phyloP scores from a whole-genome alignment of 2,797 vertebrate species.

The Gymnothorax reevesii region DNA sequence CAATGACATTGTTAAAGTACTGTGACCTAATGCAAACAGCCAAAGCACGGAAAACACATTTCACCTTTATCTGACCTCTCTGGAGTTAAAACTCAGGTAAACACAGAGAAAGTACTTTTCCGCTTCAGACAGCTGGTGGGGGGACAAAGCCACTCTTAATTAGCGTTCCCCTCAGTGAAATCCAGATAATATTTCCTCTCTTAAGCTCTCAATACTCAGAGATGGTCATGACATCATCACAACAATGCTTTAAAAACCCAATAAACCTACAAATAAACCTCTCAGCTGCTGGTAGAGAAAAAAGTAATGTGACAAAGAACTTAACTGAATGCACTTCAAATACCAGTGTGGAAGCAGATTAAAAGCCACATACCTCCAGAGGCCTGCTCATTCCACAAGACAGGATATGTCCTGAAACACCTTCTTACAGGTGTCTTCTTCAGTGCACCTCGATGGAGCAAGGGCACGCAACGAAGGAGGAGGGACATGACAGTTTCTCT shows the following conservation, averaged over 20 bases:
- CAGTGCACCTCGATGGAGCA: constrained; percentile 56
- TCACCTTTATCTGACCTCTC: constrained; percentile 79
- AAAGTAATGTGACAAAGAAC: no score
- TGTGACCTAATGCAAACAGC: background rate
- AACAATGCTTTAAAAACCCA: background rate
- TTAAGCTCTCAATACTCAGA: constrained; percentile 43
- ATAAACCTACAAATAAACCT: constrained; percentile 1
- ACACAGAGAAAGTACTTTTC: constrained; percentile 32
- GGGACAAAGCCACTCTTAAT: constrained; percentile 36
- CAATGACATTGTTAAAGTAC: constrained; percentile 20
- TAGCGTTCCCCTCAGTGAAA: constrained; percentile 47
- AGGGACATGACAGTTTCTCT: constrained; percentile 67
- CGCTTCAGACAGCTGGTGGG: background rate
- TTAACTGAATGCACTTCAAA: constrained; percentile 10
- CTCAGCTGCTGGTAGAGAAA: no score
- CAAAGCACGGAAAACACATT: constrained; percentile 32
- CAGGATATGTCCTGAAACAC: constrained; percentile 70
- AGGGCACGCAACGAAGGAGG: constrained; percentile 64
- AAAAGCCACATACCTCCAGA: constrained; percentile 67
- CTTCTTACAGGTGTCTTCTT: constrained; percentile 60
- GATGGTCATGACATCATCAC: constrained; percentile 33
- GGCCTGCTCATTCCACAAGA: constrained; percentile 70
- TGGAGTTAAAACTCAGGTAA: constrained; percentile 42
- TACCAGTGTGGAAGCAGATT: constrained; percentile 21
- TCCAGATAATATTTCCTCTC: constrained; percentile 32